phyloP scores from a whole-genome alignment of 2,797 vertebrate species.

The Poecile montanus region DNA sequence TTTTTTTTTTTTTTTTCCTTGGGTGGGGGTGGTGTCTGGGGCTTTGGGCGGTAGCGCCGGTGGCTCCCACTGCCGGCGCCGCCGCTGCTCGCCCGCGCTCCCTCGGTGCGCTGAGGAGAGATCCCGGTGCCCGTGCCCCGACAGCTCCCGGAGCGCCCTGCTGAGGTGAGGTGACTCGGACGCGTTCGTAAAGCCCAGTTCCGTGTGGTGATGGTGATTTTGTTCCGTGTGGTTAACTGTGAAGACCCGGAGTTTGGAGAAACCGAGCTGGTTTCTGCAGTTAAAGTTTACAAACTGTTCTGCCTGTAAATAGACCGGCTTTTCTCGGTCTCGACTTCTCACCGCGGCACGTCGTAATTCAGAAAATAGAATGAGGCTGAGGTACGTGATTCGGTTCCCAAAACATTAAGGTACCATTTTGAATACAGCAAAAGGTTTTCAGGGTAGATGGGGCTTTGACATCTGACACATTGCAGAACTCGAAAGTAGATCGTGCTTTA shows the following conservation, averaged over 20 bases:
- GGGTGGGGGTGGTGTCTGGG: background rate
- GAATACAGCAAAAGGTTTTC: background rate
- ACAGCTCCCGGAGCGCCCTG: background rate
- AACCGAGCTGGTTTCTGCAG: background rate
- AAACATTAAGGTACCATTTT: background rate
- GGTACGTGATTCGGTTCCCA: background rate
- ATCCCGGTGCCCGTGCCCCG: accelerated
- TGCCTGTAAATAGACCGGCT: background rate
- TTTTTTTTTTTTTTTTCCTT: too few species aligned
- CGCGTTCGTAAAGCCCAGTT: background rate
- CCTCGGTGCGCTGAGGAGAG: background rate
- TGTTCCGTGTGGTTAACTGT: background rate
- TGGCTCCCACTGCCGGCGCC: background rate
- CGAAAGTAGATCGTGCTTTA: background rate
- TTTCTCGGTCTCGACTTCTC: background rate
- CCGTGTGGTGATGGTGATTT: background rate
- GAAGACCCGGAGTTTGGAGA: background rate
- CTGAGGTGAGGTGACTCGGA: background rate
- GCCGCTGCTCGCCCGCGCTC: background rate
- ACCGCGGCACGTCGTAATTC: background rate
- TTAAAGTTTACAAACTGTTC: background rate
- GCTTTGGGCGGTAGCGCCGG: background rate
- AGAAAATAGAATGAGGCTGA: background rate
- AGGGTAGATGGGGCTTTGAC: background rate
- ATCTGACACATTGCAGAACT: background rate